Evolutionary conservation across 2,113 vertebrate genomes (phyloP), one percentile per base, ranked within the genome.

Genomic region (Marcusenius ussheri): DNA sequence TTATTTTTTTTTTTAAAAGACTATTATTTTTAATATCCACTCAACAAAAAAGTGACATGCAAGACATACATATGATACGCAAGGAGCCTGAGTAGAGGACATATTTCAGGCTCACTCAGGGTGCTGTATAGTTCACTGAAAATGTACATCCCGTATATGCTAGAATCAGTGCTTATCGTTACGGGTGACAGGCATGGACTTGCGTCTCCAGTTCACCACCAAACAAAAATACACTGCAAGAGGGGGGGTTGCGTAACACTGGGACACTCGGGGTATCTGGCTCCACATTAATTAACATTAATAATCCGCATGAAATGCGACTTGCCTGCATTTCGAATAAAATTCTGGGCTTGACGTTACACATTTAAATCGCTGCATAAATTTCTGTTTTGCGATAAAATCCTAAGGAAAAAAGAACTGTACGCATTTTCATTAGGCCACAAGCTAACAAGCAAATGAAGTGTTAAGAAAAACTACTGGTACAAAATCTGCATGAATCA

Each of bases 11-110:
- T 51, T 56, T 56, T 31, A 3, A 11, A 70, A 66, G 62, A 66
- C 91, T 89, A 83, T 90, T 92, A 88, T 89, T 92, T 90, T 91
- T 91, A 91, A 56, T 91, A 92, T 93, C 92, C 89, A 90, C 88
- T 27, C 85, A 90, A 91, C 90, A 87, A 53, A 87, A 94, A 95
- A 93, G 66, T 91, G 91, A 58, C 88, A 91, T 93, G 51, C 84
- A 47, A 87, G 92, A 88, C 91, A 88, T 89, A 47, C 91, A 47
- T 91, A 92, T 91, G 84, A 91, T 19, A 51, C 53, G 31, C 62
- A 88, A 91, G 88, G 90, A 91, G 89, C 85, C 89, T 90, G 62
- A 49, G 70, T 51, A 58, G 31, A 27, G 84, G 90, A 93, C 91
- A 93, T 86, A 84, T 84, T 91, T 77, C 84, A 47, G 89, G 53